Percentiles rank a stretch among this genome's conserved stretches.
Evolutionary conservation across 1,140 invertebrate species (phyloP).

Genomic region (Vanessa atalanta): DNA sequence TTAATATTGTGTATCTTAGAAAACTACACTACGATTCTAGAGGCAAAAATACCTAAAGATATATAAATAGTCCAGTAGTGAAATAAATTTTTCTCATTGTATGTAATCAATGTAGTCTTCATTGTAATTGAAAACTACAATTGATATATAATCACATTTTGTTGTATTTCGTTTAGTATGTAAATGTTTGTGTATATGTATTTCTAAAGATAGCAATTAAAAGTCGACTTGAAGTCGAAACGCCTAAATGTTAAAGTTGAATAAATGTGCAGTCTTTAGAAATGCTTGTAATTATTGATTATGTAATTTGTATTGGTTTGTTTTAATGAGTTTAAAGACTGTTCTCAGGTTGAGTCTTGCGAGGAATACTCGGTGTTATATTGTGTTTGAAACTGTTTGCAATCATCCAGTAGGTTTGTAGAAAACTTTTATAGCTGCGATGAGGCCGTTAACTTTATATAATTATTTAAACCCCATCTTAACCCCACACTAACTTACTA

Average conservation of each 20-base stretch:
- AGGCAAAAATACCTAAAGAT: slow-evolving; percentile 15
- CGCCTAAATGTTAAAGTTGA: slow-evolving; percentile 6
- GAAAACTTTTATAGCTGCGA: slow-evolving; percentile 71
- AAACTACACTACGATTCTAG: slow-evolving; percentile 18
- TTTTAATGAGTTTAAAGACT: slow-evolving; percentile 46
- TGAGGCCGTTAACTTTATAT: slow-evolving; percentile 55
- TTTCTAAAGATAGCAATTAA: slow-evolving; percentile 25
- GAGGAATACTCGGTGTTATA: slow-evolving; percentile 44
- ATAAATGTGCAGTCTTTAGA: slow-evolving; percentile 13
- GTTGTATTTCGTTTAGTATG: slow-evolving; percentile 21
- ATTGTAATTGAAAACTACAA: slow-evolving; percentile 63
- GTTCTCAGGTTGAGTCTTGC: slow-evolving; percentile 36
- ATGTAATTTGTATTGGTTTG: slow-evolving; percentile 37
- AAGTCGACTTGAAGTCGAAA: not conserved
- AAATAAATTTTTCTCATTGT: slow-evolving; percentile 43
- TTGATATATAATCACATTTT: slow-evolving; percentile 47
- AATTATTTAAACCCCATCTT: slow-evolving; percentile 15
- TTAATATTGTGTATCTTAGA: slow-evolving; percentile 39
- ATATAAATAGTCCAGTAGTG: slow-evolving; percentile 39
- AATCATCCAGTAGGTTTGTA: slow-evolving; percentile 74
- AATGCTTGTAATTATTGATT: slow-evolving; percentile 11
- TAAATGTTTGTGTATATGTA: slow-evolving; percentile 11
- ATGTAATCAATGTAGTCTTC: slow-evolving; percentile 68
- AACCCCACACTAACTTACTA: slow-evolving; percentile 10
- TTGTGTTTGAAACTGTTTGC: slow-evolving; percentile 45